These are phyloP conservation scores for Cettia cetti DNA, from an alignment of 2,113 vertebrate species.

Conservation along the genomic window DNA sequence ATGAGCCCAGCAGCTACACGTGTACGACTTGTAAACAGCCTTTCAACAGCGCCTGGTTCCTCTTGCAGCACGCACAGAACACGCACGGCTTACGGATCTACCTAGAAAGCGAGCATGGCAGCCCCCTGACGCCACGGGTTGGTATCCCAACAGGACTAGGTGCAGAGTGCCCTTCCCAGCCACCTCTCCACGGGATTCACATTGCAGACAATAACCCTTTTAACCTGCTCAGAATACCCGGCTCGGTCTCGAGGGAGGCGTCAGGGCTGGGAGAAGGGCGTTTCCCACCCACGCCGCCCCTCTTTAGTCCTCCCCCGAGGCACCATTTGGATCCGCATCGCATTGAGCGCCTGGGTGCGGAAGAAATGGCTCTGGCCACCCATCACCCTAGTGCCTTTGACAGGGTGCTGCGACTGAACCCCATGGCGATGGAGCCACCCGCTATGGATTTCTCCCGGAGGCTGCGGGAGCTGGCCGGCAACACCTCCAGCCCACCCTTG, in stretches of 20 bases:
- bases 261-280: constrained; percentile 88
- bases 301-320: constrained; percentile 97
- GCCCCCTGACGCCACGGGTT: constrained; percentile 97
- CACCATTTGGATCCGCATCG: constrained; percentile 97
- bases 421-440: constrained; percentile 96
- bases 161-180: constrained; percentile 95
- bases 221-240: constrained; percentile 97
- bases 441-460: constrained; percentile 99
- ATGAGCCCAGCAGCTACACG: constrained; percentile 98
- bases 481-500: constrained; percentile 95
- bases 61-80: constrained; percentile 99
- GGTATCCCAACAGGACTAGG: constrained; percentile 94
- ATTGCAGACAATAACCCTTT: constrained; percentile 98
- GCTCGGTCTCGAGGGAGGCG: constrained; percentile 92
- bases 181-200: constrained; percentile 97
- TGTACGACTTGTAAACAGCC: constrained; percentile 99
- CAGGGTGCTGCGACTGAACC: constrained; percentile 99
- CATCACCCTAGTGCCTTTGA: constrained; percentile 99
- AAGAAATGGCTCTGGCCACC: constrained; percentile 98
- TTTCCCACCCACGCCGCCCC: constrained; percentile 96
- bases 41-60: constrained; percentile 98
- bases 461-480: constrained; percentile 97
- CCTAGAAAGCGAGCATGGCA: constrained; percentile 98
- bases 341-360: constrained; percentile 95
- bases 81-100: constrained; percentile 99